Conservation (phyloP, 2,888 invertebrate genomes). For the Drosophila affinis region DNA sequence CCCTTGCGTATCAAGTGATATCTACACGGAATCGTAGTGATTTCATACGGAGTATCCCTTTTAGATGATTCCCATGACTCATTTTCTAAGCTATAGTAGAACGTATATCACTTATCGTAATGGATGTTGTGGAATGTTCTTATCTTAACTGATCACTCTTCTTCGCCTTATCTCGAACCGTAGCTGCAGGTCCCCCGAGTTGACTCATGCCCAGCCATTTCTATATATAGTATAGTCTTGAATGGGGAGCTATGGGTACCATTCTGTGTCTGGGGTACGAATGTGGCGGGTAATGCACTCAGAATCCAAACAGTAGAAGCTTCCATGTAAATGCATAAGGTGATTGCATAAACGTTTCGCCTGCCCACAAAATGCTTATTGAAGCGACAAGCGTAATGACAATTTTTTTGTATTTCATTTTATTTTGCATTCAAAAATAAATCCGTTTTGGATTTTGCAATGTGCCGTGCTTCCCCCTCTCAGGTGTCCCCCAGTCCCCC, state of each 20-base stretch:
- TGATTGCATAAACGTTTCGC: constrained; percentile 65
- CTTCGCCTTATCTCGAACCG: constrained; percentile 20
- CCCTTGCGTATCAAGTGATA: constrained; percentile 5
- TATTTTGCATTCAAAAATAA: constrained; percentile 47
- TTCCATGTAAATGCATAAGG: constrained; percentile 39
- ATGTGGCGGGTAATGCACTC: constrained; percentile 12
- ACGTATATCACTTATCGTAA: constrained; percentile 27
- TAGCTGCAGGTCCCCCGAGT: background rate
- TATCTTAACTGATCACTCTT: constrained; percentile 36
- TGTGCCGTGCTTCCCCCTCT: constrained; percentile 7
- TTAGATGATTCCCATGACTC: constrained; percentile 22
- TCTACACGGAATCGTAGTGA: background rate
- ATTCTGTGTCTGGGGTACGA: background rate
- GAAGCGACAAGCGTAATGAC: constrained; percentile 68
- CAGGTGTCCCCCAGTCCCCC: background rate
- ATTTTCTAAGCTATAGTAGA: constrained; percentile 3
- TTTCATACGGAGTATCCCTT: background rate
- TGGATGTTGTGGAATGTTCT: constrained; percentile 29
- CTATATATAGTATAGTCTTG: constrained; percentile 19
- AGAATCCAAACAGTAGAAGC: constrained; percentile 20
- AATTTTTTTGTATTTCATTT: constrained; percentile 38
- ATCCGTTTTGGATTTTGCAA: constrained; percentile 71
- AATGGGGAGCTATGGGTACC: background rate
- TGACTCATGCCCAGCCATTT: constrained; percentile 24
- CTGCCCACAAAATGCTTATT: constrained; percentile 63